Base-by-base conservation (phyloP, 2,797 vertebrate genomes). In the Dendrocincla tyrannina region DNA sequence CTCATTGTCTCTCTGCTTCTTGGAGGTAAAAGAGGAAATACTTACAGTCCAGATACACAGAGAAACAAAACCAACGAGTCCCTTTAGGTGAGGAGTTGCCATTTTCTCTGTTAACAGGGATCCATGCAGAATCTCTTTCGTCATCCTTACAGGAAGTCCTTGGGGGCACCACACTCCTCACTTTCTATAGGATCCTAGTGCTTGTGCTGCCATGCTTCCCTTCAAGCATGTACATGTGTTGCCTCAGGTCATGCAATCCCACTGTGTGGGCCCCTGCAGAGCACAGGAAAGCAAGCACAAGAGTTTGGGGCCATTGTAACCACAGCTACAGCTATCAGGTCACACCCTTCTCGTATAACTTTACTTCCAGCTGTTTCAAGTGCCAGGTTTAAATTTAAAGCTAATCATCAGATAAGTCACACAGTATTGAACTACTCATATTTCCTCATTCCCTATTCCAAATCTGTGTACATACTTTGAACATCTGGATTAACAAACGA, bases 1-100 rank as follows among this genome's bases (percentile, higher is more conserved):
- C 98, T 99, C 84, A 99, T 99, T 4, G 98, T 99, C 42, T 98
- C 98, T 20, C 96, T 99, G 59, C 98, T 99, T 63, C 97, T 99
- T 78, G 99, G 98, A 97, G 99, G 99, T 99, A 96, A 97, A 98
- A 92, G 72, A 27, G 4, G 63, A 9, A 64, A 37, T 19, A 64
- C 25, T 41, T 30, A 53, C 16, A 84, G 50, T 67, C 30, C 22
- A 79, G 23, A 50, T 20, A 62, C 13, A 67, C 23, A 35, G 81
- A 76, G 17, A 87, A 84, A 60, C 13, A 94, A 50, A 13, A 80
- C 4, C 20, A 50, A 30, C 10, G 53, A 41, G 9, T 55, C 22
- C 49, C 17, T 50, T 39, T 53, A 52, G 55, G 56, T 67, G 23
- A 72, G 37, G 5, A 25, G 11, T n/a, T 55, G 7, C 24, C 33